Conservation (phyloP, 1,140 invertebrate genomes). For the Sipha flava region DNA sequence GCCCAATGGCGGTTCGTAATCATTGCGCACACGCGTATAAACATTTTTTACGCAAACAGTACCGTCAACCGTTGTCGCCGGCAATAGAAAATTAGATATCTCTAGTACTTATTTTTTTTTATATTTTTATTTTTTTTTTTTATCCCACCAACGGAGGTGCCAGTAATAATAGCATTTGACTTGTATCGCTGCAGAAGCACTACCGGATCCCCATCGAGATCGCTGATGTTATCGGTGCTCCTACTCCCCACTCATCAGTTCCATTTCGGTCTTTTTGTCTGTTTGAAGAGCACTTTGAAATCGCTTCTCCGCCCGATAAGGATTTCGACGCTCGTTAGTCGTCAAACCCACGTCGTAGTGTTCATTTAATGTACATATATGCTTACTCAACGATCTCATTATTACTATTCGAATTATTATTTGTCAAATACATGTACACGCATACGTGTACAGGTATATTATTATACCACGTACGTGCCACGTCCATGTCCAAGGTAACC, state of each 20-base stretch:
- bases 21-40: too few species aligned
- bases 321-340: background rate
- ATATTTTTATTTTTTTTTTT: background rate
- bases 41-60: too few species aligned
- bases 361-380: background rate
- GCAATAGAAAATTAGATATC: background rate
- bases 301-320: background rate
- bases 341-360: background rate
- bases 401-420: background rate
- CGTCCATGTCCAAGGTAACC: too few species aligned
- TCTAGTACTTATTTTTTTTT: background rate
- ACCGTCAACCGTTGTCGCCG: background rate
- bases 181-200: background rate
- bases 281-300: constrained; percentile 7
- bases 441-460: background rate
- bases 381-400: background rate
- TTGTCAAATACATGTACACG: background rate
- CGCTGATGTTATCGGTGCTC: background rate
- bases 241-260: background rate
- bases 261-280: background rate
- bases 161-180: background rate
- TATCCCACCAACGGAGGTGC: background rate
- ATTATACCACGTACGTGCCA: background rate
- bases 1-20: too few species aligned
- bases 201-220: background rate